Conservation (phyloP, 1,140 invertebrate genomes). For the Catajapyx aquilonaris region DNA sequence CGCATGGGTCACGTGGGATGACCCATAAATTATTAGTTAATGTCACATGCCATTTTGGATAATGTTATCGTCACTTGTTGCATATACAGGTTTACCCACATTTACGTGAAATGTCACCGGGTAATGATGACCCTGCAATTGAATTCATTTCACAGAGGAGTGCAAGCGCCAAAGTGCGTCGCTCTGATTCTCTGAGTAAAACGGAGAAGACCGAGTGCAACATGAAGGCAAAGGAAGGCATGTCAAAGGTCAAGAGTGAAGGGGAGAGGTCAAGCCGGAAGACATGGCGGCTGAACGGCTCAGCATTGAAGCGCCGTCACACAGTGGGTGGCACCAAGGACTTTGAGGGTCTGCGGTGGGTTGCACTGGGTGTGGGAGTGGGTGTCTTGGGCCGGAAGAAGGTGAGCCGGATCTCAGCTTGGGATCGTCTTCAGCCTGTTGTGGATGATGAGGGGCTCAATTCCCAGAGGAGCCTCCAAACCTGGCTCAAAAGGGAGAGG, state of each 20-base stretch:
- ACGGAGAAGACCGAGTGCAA: conserved; percentile 63
- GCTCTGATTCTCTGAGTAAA: too few relatives aligned
- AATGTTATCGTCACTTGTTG: too few relatives aligned
- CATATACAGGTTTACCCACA: too few relatives aligned
- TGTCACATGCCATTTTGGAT: too few relatives aligned
- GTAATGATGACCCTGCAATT: too few relatives aligned
- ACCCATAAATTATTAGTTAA: too few relatives aligned
- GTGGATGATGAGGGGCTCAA: conserved; percentile 8
- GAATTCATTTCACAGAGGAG: too few relatives aligned
- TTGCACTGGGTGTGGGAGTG: conserved; percentile 15
- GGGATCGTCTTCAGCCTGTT: conserved; percentile 22
- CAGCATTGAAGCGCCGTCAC: conserved; percentile 67
- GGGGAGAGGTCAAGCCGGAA: conserved; percentile 22
- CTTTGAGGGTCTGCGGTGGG: conserved; percentile 43
- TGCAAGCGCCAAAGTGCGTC: too few relatives aligned
- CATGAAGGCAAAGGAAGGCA: conserved; percentile 20
- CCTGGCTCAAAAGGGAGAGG: conserved; percentile 18
- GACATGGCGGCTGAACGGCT: conserved; percentile 42
- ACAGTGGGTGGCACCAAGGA: conserved; percentile 79
- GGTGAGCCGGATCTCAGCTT: conserved; percentile 22
- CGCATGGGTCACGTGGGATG: too few relatives aligned
- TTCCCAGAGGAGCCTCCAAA: conserved; percentile 7
- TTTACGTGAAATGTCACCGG: too few relatives aligned
- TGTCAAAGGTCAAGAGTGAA: conserved; percentile 14
- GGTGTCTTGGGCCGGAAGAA: conserved; percentile 29